Evolutionary conservation across 2,797 vertebrate genomes (phyloP).

Genomic region (Hippopotamyrus pictus): DNA sequence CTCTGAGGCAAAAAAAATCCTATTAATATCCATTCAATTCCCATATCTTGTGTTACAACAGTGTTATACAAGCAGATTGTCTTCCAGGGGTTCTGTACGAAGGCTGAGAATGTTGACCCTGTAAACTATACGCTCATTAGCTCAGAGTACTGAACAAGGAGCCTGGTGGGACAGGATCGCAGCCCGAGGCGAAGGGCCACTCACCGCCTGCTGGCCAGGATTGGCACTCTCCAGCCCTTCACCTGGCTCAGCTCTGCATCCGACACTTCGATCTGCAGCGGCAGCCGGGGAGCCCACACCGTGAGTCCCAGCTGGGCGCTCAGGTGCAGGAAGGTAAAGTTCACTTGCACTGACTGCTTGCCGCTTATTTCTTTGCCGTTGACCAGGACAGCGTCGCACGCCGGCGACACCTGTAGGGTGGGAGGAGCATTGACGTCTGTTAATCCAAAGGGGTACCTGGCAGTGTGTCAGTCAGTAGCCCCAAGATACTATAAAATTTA

Average conservation of each 20-base stretch:
- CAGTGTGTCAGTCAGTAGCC: background rate
- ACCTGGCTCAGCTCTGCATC: constrained; percentile 92
- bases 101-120: background rate
- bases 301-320: constrained; percentile 81
- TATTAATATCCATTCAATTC: constrained; percentile 6
- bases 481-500: background rate
- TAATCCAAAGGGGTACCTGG: background rate
- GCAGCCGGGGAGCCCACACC: constrained; percentile 84
- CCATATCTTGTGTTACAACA: background rate
- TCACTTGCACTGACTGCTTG: constrained; percentile 75
- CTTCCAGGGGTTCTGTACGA: background rate
- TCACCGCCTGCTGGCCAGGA: constrained; percentile 80
- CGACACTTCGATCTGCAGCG: constrained; percentile 88
- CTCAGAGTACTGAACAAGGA: background rate
- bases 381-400: constrained; percentile 80
- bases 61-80: background rate
- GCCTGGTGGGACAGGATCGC: background rate
- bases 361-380: constrained; percentile 94
- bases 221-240: constrained; percentile 91
- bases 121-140: background rate
- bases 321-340: constrained; percentile 89
- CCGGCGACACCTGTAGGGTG: constrained; percentile 69
- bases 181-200: background rate
- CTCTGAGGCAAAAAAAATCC: background rate
- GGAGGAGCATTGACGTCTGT: background rate